Base-by-base conservation (phyloP, 2,113 vertebrate genomes). In the Neomonachus schauinslandi region DNA sequence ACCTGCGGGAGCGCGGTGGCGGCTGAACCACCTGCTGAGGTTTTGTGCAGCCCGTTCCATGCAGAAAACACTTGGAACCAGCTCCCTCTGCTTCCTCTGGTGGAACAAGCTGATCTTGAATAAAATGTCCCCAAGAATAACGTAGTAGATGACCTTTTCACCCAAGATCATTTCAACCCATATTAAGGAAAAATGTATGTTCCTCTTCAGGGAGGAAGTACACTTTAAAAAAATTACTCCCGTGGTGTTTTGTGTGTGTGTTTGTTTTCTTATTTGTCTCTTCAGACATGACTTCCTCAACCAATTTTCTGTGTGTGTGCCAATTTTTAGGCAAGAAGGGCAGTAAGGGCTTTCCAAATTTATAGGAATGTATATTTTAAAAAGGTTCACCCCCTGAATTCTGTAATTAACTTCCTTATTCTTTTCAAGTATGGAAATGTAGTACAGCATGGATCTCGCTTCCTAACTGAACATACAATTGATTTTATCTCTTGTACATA, bases 11-110 rank as follows among this genome's bases (percentile, higher is more conserved):
- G 18, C 10, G 1, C 36, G 84, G 26, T 3, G 46, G 57, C 51
- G 26, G 7, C 77, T 4, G 49, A 15, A 12, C 3, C 77, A 0
- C 79, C 15, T 57, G 36, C 80, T 49, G 39, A 59, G 3, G 57
- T 31, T 74, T 5, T 4, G 63, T 74, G 22, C 16, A 2, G 33
- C 8, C 4, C 5, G 21, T 7, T 15, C 72, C 36, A 0, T 0
- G 11, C 42, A 3, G 22, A 36, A 28, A 15, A 8, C 65, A 0
- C 53, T 71, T 13, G 8, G 77, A 71, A 5, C 49, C n/a, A 8
- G 16, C 26, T 33, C 53, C 18, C 33, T 28, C 21, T 16, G 9
- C 81, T 19, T 11, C n/a, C 26, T 14, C 18, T 13, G 36, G 18
- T 14, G 49, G 19, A 18, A 1, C 76, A 11, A 42, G 22, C 2